Percentiles rank a stretch among this genome's conserved stretches.
Conservation (phyloP, 2,113 vertebrate genomes). For the Ochotona princeps region DNA sequence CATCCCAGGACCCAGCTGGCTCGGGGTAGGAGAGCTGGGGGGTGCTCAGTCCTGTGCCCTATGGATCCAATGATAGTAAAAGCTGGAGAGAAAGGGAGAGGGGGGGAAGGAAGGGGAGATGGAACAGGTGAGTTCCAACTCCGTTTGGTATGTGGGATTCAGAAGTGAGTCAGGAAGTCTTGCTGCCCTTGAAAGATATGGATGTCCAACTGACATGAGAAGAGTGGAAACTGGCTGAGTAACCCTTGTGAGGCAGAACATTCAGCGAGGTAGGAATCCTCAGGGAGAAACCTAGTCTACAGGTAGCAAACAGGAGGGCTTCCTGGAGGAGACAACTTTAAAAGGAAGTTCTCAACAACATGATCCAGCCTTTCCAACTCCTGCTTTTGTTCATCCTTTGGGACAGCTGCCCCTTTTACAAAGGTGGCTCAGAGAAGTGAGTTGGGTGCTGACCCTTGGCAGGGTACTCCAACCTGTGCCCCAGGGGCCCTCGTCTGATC, state of each 20-base stretch:
- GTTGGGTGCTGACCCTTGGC: background rate
- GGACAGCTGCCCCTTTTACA: background rate
- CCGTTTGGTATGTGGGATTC: conserved; percentile 9
- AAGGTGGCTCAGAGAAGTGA: background rate
- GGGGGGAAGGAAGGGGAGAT: background rate
- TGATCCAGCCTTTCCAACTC: background rate
- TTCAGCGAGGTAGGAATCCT: background rate
- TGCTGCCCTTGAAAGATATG: conserved; percentile 29
- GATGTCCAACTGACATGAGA: background rate
- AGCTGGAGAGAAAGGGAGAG: background rate
- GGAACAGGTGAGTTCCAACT: background rate
- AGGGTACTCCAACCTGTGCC: background rate
- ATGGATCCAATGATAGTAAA: background rate
- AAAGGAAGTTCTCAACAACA: background rate
- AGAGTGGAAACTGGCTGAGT: background rate
- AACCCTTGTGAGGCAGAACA: too few species aligned
- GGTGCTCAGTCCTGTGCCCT: background rate
- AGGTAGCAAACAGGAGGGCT: background rate
- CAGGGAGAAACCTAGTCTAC: background rate
- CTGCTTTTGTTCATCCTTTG: background rate
- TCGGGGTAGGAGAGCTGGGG: background rate
- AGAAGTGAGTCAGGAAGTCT: conserved; percentile 39
- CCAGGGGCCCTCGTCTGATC: background rate
- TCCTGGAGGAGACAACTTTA: conserved; percentile 37
- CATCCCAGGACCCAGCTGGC: background rate